Base-by-base conservation (phyloP, 2,113 vertebrate genomes). In the Ophthalmolycus amberensis region DNA sequence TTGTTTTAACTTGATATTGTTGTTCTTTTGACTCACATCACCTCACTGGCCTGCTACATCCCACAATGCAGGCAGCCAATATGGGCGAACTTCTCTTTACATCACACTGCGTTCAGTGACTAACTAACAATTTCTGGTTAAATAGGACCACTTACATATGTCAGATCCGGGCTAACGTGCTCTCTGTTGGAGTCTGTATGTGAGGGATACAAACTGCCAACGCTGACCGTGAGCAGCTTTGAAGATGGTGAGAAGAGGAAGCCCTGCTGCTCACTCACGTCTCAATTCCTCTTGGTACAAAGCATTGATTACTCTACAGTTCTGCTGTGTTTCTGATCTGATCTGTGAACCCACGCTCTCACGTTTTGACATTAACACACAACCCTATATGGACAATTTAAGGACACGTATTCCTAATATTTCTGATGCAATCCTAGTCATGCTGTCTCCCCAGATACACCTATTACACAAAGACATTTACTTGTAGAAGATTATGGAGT, bases 131-230 rank as follows among this genome's bases (percentile, higher is more conserved):
- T 38, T 38, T 38, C 38, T 38, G 38, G 38, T 38, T 38, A 38
- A 38, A 38, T 9, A 38, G 9, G 9, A 38, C 7, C 38, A 38
- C 38, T 42, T 42, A 3, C 40, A 42, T 42, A 42, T 42, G 67
- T 72, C 81, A 83, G n/a, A 72, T 9, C 3, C 20, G 22, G 32
- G 50, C 18, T 60, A 40, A 79, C 74, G 15, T 69, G 52, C 63
- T 60, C 18, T 66, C 66, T 56, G 71, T 3, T 70, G 27, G 46
- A 70, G 59, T 82, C 44, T 22, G 38, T 29, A 27, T 58, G 25
- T 44, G n/a, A 52, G 6, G 15, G 9, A 66, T 71, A 48, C 22
- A 34, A 42, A 60, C 48, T 52, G 56, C 65, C 64, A 65, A 71
- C 71, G 46, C 4, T 58, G n/a, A 71, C 52, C 9, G 2, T 0